Evolutionary conservation across 2,888 invertebrate genomes (phyloP), one percentile per base, ranked within the genome.

Genomic region (Agriopis marginaria): DNA sequence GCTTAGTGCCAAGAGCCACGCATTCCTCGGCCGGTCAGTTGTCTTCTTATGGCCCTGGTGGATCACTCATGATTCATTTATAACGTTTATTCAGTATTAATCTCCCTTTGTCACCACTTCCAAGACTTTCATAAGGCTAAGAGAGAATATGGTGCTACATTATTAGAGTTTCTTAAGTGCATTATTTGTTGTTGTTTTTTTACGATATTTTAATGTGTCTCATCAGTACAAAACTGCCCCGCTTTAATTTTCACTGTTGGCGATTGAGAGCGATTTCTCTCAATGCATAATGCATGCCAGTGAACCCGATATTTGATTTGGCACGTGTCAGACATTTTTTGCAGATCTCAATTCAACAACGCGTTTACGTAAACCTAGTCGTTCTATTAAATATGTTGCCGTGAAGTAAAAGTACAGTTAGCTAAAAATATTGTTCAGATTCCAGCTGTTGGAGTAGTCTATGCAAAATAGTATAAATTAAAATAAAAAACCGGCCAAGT

Each of bases 1-100:
- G 91, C 87, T 63, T 66, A 63, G 61, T 77, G 92, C 92, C 92
- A 92, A 86, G 79, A 76, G 77, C 74, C 75, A 76, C 77, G 80
- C 85, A 89, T 89, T 87, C 85, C 82, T 82, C 79, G 74, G 77
- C 82, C 80, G 78, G 78, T 80, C 79, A 81, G 74, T 83, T 86
- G 82, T 83, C 82, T 83, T 77, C 75, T 82, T 86, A 84, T 83
- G 82, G 82, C 79, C 78, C 72, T 76, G 77, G 78, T 79, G 77
- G 80, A 81, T 82, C 76, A 75, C 68, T 70, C 72, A 74, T 83
- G 82, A 87, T 79, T 85, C 81, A 86, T 82, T 73, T 75, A 69
- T 69, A 66, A 62, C 62, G 56, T 65, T 66, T 51, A 72, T 62
- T 49, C 63, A 66, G 59, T 50, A 73, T 75, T 70, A 65, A 72